Evolutionary conservation across 1,140 invertebrate species (phyloP).

Genomic region (Triops longicaudatus): DNA sequence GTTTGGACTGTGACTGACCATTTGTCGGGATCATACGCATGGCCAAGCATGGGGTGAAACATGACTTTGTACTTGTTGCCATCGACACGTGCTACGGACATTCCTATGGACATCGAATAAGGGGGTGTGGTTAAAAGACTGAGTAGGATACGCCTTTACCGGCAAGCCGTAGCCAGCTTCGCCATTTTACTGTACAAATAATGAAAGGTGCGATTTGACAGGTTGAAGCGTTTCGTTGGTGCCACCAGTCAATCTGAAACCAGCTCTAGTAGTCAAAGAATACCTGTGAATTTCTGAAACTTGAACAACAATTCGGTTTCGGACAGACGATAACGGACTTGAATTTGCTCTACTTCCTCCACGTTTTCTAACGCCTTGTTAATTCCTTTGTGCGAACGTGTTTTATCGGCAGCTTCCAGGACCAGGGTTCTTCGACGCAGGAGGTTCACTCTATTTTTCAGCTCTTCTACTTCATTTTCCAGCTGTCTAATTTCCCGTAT

Average conservation of each 20-base stretch:
- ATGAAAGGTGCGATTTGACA: too few species aligned
- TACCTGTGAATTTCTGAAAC: not conserved
- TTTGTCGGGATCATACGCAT: not conserved
- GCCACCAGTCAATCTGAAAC: too few species aligned
- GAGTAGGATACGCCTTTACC: too few species aligned
- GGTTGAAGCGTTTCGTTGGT: too few species aligned
- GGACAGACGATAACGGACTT: not conserved
- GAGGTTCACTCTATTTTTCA: not conserved
- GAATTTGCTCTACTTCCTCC: not conserved
- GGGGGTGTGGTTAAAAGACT: too few species aligned
- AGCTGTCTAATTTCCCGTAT: not conserved
- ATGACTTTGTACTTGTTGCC: slow-evolving; percentile 11
- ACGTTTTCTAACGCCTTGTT: not conserved
- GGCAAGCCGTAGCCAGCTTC: too few species aligned
- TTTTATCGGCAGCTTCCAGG: not conserved
- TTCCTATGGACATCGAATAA: not conserved
- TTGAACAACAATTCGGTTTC: not conserved
- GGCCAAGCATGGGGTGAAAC: slow-evolving; percentile 10
- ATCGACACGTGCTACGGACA: slow-evolving; percentile 1
- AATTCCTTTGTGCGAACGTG: not conserved
- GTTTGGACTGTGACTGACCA: not conserved
- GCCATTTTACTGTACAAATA: too few species aligned
- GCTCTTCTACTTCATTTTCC: not conserved
- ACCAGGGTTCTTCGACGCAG: not conserved
- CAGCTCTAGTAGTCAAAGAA: too few species aligned